Percentiles rank a stretch among this genome's conserved stretches.
These are phyloP conservation scores for Manis javanica DNA, from an alignment of 2,797 vertebrate genomes.

Conservation along the genomic window DNA sequence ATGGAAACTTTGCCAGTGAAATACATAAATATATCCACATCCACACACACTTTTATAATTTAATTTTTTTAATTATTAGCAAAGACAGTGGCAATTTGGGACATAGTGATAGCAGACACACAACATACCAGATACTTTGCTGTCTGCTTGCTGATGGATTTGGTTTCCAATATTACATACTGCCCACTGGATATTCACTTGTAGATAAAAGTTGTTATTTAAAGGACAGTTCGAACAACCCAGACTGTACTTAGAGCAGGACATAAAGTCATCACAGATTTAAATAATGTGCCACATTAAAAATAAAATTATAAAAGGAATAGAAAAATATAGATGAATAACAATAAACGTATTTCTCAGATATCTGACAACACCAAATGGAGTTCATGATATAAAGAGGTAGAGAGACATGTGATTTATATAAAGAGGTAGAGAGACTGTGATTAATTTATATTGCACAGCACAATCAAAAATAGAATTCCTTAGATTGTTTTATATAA, in stretches of 20 bases:
- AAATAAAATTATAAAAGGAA: background rate
- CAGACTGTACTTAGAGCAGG: background rate
- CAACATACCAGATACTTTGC: background rate
- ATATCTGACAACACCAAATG: background rate
- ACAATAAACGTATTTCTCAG: background rate
- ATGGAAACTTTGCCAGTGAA: slow-evolving; percentile 42
- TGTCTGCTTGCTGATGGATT: background rate
- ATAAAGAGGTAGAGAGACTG: background rate
- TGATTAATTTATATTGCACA: background rate
- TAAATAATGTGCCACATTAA: slow-evolving; percentile 20
- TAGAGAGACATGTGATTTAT: background rate
- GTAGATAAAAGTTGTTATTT: background rate
- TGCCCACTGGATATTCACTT: background rate
- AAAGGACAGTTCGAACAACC: background rate
- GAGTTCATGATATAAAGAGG: background rate
- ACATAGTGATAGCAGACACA: background rate
- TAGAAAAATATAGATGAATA: background rate
- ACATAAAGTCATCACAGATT: background rate
- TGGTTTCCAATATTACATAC: background rate
- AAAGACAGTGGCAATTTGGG: slow-evolving; percentile 53
- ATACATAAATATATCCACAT: background rate
- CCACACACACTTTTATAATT: background rate
- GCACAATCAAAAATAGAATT: background rate
- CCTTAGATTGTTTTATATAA: background rate
- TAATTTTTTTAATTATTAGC: slow-evolving; percentile 28